Evolutionary conservation across 2,797 vertebrate genomes (phyloP), one percentile per base, ranked within the genome.

Genomic region (Sebastolobus alascanus): DNA sequence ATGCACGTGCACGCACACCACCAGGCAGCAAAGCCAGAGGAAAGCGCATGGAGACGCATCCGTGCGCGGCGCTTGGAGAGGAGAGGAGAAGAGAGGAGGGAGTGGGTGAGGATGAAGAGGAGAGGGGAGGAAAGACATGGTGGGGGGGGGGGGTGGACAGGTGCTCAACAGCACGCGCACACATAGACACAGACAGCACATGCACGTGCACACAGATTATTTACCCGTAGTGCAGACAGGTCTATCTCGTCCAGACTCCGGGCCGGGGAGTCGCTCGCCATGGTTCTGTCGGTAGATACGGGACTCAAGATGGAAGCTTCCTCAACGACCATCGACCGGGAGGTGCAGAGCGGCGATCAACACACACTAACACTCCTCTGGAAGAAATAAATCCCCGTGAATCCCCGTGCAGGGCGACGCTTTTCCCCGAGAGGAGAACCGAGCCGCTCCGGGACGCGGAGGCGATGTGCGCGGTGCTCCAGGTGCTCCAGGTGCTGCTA

Each of bases 161-260:
- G 92, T 91, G 90, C 71, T 83, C 71, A 58, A 75, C n/a, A 3
- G 20, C 82, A 63, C 89, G 35, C 82, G 16, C 82, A 10, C 86
- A 68, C 84, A 56, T 7, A 40, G 9, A 71, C 56, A 71, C 22
- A 68, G 37, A 54, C 56, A 75, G 8, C 27, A 55, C 71, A 63
- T 1, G 29, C 85, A 68, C 84, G 46, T 25, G n/a, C 80, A 73
- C 73, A 59, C 12, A 72, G 50, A 40, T 11, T 68, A 73, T 64
- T 80, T 94, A 99, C 98, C 97, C 98, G 96, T 87, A 99, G 94
- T 69, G 98, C 97, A 86, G 98, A 98, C 90, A 99, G 97, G 94
- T 99, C 98, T 79, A 99, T 99, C 94, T 99, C 98, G 90, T 99
- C 98, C 96, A 99, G 95, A 94, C 98, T 99, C 92, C 98, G 96